Percentiles rank a stretch among this genome's conserved stretches.
phyloP scores from a whole-genome alignment of 2,113 vertebrate genomes.

The Dipodomys merriami region DNA sequence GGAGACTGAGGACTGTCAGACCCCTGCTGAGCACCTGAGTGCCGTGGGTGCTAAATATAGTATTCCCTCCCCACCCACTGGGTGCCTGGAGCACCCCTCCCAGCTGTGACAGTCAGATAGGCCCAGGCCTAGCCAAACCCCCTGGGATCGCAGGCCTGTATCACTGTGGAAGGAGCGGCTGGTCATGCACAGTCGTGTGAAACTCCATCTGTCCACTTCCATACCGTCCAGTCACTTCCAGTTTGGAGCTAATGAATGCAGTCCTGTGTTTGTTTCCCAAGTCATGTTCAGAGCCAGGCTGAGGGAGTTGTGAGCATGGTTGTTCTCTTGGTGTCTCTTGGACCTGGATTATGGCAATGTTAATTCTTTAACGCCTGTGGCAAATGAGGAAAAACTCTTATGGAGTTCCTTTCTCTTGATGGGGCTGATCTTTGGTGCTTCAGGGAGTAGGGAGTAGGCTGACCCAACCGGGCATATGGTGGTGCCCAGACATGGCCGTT shows the following conservation, averaged over 20 bases:
- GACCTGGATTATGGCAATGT: not conserved
- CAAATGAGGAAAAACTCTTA: not conserved
- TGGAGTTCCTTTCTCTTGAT: not conserved
- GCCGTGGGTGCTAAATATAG: not conserved
- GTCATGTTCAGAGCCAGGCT: not conserved
- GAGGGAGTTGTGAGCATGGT: not conserved
- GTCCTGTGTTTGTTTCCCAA: not conserved
- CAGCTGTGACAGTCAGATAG: not conserved
- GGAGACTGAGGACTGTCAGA: accelerated
- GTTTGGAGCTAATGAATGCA: not conserved
- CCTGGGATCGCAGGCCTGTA: no score
- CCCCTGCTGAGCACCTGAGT: accelerated
- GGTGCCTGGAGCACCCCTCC: not conserved
- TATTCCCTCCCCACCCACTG: no score
- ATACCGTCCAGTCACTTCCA: not conserved
- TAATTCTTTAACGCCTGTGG: not conserved
- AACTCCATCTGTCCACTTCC: no score
- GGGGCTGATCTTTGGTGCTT: not conserved
- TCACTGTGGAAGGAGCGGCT: not conserved
- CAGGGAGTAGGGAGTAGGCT: not conserved
- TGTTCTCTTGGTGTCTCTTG: no score
- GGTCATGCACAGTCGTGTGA: no score
- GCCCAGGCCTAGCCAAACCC: not conserved
- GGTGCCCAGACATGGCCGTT: not conserved
- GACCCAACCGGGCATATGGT: not conserved